These are phyloP conservation scores for Amazona vittata DNA, from an alignment of 2,113 vertebrate genomes.

Conservation along the genomic window DNA sequence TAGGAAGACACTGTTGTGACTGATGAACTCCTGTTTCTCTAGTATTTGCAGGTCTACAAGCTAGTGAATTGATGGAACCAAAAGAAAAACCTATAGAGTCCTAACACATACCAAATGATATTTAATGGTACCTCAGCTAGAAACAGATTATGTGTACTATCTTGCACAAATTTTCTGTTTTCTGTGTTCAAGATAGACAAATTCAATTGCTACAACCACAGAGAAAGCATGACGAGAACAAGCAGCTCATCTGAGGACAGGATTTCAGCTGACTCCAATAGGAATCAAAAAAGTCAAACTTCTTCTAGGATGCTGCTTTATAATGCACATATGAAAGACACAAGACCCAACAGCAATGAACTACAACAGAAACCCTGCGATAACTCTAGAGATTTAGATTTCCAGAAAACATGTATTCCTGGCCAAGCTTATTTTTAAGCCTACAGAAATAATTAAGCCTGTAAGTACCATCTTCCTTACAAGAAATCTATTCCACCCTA, in stretches of 20 bases:
- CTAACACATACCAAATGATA: not conserved
- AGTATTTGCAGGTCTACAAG: not conserved
- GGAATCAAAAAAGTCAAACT: not conserved
- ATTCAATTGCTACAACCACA: not conserved
- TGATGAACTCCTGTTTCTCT: not conserved
- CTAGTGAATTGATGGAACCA: not conserved
- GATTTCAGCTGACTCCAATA: not conserved
- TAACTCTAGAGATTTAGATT: not conserved
- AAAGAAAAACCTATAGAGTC: not conserved
- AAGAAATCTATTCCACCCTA: not conserved
- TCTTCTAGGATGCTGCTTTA: not conserved
- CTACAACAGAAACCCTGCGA: not conserved
- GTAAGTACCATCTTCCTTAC: not conserved
- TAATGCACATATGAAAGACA: not conserved
- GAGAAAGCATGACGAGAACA: not conserved
- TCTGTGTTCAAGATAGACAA: not conserved
- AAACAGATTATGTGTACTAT: not conserved
- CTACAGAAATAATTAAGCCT: not conserved
- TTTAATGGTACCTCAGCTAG: not conserved
- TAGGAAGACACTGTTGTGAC: not conserved
- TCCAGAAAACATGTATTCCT: not conserved
- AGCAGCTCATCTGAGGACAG: not conserved
- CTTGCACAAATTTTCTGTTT: not conserved
- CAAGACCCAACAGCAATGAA: not conserved
- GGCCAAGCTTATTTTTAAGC: not conserved